Evolutionary conservation across 2,797 vertebrate genomes (phyloP).

Genomic region (Philypnodon macrostomus): DNA sequence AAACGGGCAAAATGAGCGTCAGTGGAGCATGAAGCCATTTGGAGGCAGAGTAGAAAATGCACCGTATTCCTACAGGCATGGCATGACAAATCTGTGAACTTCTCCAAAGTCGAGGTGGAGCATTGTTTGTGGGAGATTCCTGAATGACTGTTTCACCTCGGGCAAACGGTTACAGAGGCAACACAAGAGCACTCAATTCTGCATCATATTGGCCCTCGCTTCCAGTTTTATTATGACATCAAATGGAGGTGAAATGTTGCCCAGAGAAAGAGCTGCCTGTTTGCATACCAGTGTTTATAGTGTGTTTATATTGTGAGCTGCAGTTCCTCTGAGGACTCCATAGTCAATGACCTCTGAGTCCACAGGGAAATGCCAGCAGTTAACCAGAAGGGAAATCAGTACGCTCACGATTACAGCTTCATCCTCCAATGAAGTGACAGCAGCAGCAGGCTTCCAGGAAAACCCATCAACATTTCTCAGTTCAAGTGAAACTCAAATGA

Average conservation of each 20-base stretch:
- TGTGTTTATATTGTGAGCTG: conserved; percentile 5
- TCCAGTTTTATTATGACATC: conserved; percentile 24
- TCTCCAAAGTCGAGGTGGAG: conserved; percentile 50
- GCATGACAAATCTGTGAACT: conserved; percentile 70
- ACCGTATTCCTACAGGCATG: conserved; percentile 72
- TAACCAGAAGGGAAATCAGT: conserved; percentile 30
- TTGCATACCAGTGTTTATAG: conserved; percentile 13
- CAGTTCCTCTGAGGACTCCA: conserved; percentile 15
- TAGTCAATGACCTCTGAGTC: conserved; percentile 14
- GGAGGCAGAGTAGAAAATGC: conserved; percentile 67
- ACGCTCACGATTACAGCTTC: conserved; percentile 18
- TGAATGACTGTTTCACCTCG: conserved; percentile 51
- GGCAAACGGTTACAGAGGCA: conserved; percentile 24
- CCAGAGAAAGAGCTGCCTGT: conserved; percentile 2
- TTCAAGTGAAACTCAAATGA: conserved; percentile 41
- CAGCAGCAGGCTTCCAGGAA: conserved; percentile 59
- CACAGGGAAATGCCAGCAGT: conserved; percentile 28
- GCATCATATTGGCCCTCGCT: conserved; percentile 20
- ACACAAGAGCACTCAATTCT: background rate
- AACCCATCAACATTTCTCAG: conserved; percentile 21
- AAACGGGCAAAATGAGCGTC: conserved; percentile 45
- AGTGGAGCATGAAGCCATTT: conserved; percentile 65
- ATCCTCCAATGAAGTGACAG: conserved; percentile 25
- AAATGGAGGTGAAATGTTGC: conserved; percentile 30
- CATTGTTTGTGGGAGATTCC: conserved; percentile 64